Evolutionary conservation across 1,140 invertebrate species (phyloP).

Genomic region (Macrotrachela quadricornifera): DNA sequence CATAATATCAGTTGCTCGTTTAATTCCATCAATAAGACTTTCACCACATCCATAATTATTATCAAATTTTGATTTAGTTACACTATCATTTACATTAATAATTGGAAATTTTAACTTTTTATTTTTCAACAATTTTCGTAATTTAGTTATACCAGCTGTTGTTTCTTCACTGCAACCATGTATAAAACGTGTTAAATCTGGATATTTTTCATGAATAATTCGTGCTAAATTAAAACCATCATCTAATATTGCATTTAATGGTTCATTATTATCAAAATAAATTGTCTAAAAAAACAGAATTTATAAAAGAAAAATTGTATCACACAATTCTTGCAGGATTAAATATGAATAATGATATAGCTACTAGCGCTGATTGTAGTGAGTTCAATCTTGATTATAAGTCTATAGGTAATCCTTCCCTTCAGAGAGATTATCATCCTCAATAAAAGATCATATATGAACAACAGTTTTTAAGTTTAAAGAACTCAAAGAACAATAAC

Average conservation of each 20-base stretch:
- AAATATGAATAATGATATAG: too few species aligned
- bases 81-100: slow-evolving; percentile 94
- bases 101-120: slow-evolving; percentile 70
- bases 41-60: slow-evolving; percentile 96
- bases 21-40: slow-evolving; percentile 91
- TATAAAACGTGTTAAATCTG: slow-evolving; percentile 59
- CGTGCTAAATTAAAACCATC: slow-evolving; percentile 97
- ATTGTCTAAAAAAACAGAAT: slow-evolving; percentile 34
- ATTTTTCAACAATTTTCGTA: slow-evolving; percentile 80
- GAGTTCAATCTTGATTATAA: too few species aligned
- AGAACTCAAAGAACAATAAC: too few species aligned
- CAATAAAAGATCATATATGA: too few species aligned
- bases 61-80: slow-evolving; percentile 97
- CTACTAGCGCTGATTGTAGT: too few species aligned
- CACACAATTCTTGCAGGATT: too few species aligned
- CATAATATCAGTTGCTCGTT: slow-evolving; percentile 91
- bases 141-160: slow-evolving; percentile 92
- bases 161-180: slow-evolving; percentile 90
- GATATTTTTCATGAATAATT: slow-evolving; percentile 73
- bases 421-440: too few species aligned
- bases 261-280: slow-evolving; percentile 37
- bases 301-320: too few species aligned
- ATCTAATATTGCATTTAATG: slow-evolving; percentile 92
- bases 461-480: too few species aligned
- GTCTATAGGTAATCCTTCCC: too few species aligned